These are phyloP conservation scores for Ophion ellenae DNA, from an alignment of 2,888 invertebrate genomes.

Conservation along the genomic window DNA sequence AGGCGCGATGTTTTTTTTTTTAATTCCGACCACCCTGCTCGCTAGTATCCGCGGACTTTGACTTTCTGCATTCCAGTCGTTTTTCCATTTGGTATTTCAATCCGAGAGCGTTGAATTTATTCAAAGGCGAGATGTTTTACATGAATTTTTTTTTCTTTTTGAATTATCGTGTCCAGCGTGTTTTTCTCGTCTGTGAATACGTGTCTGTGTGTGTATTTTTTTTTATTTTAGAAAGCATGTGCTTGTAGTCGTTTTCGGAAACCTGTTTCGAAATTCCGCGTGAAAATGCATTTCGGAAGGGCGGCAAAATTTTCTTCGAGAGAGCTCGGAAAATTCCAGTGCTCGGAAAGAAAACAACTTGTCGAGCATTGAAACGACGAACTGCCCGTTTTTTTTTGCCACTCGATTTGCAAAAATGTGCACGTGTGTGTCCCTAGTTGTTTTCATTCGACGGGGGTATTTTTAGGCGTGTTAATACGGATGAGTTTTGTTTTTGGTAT, in stretches of 20 bases:
- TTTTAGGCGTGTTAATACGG: slow-evolving; percentile 58
- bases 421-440: background rate
- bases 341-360: no score
- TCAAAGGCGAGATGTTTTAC: background rate
- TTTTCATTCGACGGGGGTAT: slow-evolving; percentile 48
- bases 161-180: background rate
- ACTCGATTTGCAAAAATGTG: background rate
- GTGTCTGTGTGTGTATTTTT: background rate
- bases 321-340: no score
- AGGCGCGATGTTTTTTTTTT: background rate
- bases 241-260: background rate
- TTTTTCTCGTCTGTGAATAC: background rate
- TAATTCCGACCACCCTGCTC: background rate
- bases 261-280: no score
- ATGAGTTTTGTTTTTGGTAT: slow-evolving; percentile 46
- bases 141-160: background rate
- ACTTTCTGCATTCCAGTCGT: slow-evolving; percentile 25
- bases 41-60: slow-evolving; percentile 16
- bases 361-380: no score
- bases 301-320: background rate
- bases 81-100: background rate
- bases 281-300: no score
- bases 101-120: background rate
- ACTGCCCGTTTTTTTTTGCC: no score
- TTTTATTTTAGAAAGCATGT: no score